Base-by-base conservation (phyloP, 2,113 vertebrate species). In the Herpetotheres cachinnans region DNA sequence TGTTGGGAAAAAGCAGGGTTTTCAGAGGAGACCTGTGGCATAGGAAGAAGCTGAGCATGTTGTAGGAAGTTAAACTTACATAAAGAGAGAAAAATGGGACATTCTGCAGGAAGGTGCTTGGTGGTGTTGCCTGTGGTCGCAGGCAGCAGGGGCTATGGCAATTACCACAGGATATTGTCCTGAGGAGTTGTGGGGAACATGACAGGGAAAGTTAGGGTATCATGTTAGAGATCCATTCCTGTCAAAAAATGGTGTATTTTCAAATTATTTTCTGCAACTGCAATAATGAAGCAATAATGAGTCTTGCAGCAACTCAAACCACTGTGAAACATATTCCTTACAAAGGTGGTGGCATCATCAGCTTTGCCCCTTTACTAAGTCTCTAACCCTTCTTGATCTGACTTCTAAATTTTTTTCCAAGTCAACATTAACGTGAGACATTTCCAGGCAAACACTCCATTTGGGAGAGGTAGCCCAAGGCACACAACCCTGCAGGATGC, bases 111-210 rank as follows among this genome's bases (percentile, higher is more conserved):
- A 76, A 27, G 27, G 8, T 29, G 5, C 20, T 63, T n/a, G 59
- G 27, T 19, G 46, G 11, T 30, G 14, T 15, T 74, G 32, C 27
- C n/a, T 63, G 17, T 70, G 36, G 38, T 15, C 65, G 44, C 50
- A 71, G 62, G 34, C 44, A 77, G 29, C 29, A 47, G 49, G 26
- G 11, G 16, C 24, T 46, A 1, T 20, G 56, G 25, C 49, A 42
- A 4, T 7, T n/a, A 56, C 25, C 36, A 50, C 44, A 74, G 20
- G 13, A 11, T 42, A 13, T 34, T 54, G 11, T 76, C 29, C 0
- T 0, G 44, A 10, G n/a, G 14, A 24, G 16, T 6, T 58, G 55
- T n/a, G 47, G 4, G 4, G 10, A 63, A 16, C 1, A 9, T 50
- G 21, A 18, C 44, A 76, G 20, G 11, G 24, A 24, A 38, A 70